Evolutionary conservation across 2,113 vertebrate species (phyloP).

Genomic region (Gallinago paraguaiae): DNA sequence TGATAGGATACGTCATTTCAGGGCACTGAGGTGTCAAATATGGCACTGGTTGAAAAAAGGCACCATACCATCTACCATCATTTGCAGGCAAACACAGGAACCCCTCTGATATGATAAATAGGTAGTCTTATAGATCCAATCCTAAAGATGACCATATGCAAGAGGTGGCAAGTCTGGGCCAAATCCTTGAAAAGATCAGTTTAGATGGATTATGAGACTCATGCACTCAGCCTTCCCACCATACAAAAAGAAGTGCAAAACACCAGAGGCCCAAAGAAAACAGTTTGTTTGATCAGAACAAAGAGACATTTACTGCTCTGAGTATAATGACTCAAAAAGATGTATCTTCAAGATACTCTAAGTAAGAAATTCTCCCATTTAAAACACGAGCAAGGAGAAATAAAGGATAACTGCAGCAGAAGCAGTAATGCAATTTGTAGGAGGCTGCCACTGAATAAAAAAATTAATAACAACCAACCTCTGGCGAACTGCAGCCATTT

Average conservation of each 20-base stretch:
- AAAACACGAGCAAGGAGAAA: background rate
- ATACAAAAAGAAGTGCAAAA: background rate
- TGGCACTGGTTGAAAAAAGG: background rate
- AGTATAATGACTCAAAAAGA: background rate
- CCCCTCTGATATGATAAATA: background rate
- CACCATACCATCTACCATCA: fast-evolving
- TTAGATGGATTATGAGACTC: background rate
- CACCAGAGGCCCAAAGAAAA: background rate
- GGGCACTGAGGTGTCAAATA: background rate
- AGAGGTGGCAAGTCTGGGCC: background rate
- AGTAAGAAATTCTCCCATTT: background rate
- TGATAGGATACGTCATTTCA: fast-evolving
- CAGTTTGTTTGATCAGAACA: background rate
- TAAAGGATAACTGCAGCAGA: background rate
- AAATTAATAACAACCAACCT: background rate
- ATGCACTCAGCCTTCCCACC: background rate
- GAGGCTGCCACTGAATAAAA: slow-evolving; percentile 1
- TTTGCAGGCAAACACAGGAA: background rate
- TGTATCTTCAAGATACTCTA: background rate
- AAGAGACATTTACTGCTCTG: background rate
- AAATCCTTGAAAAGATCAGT: background rate
- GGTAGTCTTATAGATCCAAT: background rate
- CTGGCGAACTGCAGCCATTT: background rate
- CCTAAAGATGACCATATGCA: background rate
- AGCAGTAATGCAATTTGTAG: background rate